These are phyloP conservation scores for Ips nitidus DNA, from an alignment of 1,140 invertebrate genomes.

Conservation along the genomic window DNA sequence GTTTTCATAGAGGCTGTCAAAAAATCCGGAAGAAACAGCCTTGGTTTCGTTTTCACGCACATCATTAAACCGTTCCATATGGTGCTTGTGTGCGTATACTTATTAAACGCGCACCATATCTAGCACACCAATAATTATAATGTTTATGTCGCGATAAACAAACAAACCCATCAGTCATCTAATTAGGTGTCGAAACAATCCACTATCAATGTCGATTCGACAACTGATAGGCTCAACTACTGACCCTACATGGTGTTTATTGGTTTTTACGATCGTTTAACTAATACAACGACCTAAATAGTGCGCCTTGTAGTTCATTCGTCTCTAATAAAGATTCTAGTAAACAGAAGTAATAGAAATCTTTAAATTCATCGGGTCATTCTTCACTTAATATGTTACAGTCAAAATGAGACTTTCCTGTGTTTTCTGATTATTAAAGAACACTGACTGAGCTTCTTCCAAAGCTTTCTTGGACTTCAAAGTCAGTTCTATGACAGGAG, in stretches of 20 bases:
- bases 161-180: neutral
- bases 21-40: neutral
- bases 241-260: constrained; percentile 5
- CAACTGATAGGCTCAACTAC: constrained; percentile 4
- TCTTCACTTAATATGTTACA: neutral
- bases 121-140: neutral
- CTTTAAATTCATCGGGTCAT: too few relatives aligned
- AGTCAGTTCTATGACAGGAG: too few relatives aligned
- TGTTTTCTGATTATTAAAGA: too few relatives aligned
- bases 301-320: neutral
- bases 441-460: too few relatives aligned
- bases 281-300: constrained; percentile 6
- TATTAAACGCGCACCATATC: neutral
- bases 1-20: too few relatives aligned
- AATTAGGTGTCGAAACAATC: neutral
- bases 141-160: neutral
- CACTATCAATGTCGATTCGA: neutral
- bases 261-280: constrained; percentile 1
- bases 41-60: neutral
- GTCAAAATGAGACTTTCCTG: neutral
- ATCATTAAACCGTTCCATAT: neutral
- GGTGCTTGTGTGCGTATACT: neutral
- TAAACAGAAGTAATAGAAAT: too few relatives aligned
- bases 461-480: too few relatives aligned
- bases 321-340: neutral